Conservation (phyloP, 1,140 invertebrate genomes). For the Aricia agestis region DNA sequence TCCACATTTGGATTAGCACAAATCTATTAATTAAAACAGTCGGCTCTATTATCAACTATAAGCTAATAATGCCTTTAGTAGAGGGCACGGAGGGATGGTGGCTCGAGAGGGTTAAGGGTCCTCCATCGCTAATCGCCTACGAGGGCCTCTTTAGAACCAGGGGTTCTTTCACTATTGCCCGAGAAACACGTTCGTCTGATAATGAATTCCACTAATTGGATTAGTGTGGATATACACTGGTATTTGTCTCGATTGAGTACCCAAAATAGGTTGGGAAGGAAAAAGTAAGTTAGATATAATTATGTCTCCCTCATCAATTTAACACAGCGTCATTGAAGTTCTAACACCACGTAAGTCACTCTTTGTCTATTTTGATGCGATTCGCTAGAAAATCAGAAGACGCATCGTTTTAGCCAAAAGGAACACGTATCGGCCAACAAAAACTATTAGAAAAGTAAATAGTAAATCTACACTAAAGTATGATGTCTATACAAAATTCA, state of each 20-base stretch:
- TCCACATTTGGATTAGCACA: not conserved
- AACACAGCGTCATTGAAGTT: too few species aligned
- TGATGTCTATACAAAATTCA: too few species aligned
- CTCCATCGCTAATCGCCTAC: conserved; percentile 53
- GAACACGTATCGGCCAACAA: too few species aligned
- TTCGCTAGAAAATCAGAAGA: too few species aligned
- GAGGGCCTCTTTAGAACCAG: conserved; percentile 49
- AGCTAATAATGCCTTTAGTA: conserved; percentile 46
- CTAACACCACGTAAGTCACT: too few species aligned
- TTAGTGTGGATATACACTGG: conserved; percentile 41
- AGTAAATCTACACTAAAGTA: too few species aligned
- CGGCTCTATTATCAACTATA: conserved; percentile 35
- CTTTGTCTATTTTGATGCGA: too few species aligned
- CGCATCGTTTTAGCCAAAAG: too few species aligned
- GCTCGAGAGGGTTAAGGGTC: conserved; percentile 50
- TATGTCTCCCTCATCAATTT: too few species aligned
- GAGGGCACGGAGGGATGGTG: conserved; percentile 43
- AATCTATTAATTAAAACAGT: conserved; percentile 19
- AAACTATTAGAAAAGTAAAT: too few species aligned
- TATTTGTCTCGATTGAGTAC: conserved; percentile 34
- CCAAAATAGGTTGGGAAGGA: not conserved
- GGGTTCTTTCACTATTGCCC: conserved; percentile 60
- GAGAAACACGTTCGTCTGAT: conserved; percentile 55
- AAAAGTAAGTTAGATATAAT: too few species aligned
- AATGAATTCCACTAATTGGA: conserved; percentile 65